These are phyloP conservation scores for Benthosema pterotum DNA, from an alignment of 2,797 vertebrate genomes.

Conservation along the genomic window DNA sequence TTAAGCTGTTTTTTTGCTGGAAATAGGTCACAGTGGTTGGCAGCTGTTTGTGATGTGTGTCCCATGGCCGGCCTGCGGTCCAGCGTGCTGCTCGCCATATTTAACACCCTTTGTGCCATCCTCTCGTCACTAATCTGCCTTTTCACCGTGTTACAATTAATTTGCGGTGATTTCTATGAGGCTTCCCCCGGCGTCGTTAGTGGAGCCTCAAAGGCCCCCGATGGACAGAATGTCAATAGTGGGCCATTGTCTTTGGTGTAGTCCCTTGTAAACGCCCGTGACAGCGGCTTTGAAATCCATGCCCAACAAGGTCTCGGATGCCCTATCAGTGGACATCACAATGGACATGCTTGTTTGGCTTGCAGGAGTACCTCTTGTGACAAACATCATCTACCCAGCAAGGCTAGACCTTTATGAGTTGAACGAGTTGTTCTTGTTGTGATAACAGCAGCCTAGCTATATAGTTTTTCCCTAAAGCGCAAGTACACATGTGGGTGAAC, in stretches of 20 bases:
- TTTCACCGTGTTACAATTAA: conserved; percentile 94
- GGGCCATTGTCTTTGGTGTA: conserved; percentile 77
- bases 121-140: conserved; percentile 86
- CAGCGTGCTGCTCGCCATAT: conserved; percentile 78
- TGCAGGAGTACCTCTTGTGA: conserved; percentile 64
- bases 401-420: conserved; percentile 42
- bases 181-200: conserved; percentile 83
- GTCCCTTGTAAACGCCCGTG: conserved; percentile 71
- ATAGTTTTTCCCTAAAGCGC: no score
- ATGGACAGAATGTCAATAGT: conserved; percentile 80
- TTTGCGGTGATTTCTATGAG: conserved; percentile 90
- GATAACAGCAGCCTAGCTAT: no score
- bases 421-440: conserved; percentile 25
- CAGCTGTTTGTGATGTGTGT: conserved; percentile 89
- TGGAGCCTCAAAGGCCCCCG: conserved; percentile 84
- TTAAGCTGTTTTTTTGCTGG: conserved; percentile 82
- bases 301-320: conserved; percentile 68
- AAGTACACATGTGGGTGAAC: no score
- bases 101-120: conserved; percentile 86
- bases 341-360: conserved; percentile 52
- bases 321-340: conserved; percentile 56
- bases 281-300: conserved; percentile 76
- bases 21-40: conserved; percentile 80
- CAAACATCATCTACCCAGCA: conserved; percentile 61
- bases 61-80: conserved; percentile 80